Conservation (phyloP, 1,140 invertebrate species). For the Acromyrmex charruanus region DNA sequence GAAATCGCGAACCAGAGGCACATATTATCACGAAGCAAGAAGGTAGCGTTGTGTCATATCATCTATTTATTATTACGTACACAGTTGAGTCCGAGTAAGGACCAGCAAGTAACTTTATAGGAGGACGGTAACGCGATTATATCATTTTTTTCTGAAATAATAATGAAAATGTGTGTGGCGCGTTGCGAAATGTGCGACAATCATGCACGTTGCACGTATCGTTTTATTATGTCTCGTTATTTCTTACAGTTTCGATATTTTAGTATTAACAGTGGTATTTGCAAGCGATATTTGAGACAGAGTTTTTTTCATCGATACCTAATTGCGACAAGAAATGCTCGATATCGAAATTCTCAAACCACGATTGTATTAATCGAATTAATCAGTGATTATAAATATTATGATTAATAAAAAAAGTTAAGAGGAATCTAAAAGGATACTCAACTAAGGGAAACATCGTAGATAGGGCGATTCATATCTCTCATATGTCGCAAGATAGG, state of each 20-base stretch:
- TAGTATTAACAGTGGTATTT: background rate
- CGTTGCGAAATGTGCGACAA: no score
- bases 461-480: conserved; percentile 82
- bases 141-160: background rate
- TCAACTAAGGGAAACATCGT: background rate
- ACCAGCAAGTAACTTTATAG: no score
- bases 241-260: background rate
- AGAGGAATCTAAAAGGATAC: background rate
- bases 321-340: background rate
- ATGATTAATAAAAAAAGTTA: background rate
- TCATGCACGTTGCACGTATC: background rate
- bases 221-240: background rate
- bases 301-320: background rate
- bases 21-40: conserved; percentile 83
- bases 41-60: conserved; percentile 72
- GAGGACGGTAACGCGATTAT: background rate
- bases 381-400: background rate
- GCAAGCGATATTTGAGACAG: background rate
- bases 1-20: conserved; percentile 85
- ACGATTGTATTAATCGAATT: conserved; percentile 4
- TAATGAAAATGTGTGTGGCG: background rate
- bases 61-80: background rate
- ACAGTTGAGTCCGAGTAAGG: background rate
- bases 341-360: background rate
- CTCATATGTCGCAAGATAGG: conserved; percentile 80